Base-by-base conservation (phyloP, 2,888 invertebrate species). In the Epistrophe eligans region DNA sequence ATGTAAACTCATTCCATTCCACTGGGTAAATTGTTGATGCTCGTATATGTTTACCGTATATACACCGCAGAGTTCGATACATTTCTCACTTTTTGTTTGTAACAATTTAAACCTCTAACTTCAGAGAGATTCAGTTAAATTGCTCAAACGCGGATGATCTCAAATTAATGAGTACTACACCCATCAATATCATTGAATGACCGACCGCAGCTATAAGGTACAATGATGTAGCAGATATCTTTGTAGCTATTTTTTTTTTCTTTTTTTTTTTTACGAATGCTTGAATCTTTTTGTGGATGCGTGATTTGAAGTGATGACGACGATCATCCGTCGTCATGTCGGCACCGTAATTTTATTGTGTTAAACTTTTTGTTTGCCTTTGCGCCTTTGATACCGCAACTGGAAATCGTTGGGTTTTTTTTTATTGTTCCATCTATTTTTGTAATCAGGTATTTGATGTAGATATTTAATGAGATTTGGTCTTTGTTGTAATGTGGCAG, bases 131-230 rank as follows among this genome's bases (percentile, higher is more conserved):
- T 82, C 77, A 71, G 70, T 64, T 71, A 74, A 82, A 82, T 77
- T 79, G 64, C 77, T 73, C 50, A 64, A 74, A 52, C 28, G 77
- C 82, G 74, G 85, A 82, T 82, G 85, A 82, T 85, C 85, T 64
- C 52, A 82, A 85, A 85, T 82, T 85, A 82, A 85, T 85, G 85
- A 85, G 71, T 62, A 72, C 67, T 67, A 73, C 77, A 60, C 80
- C 80, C 67, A 76, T 70, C 82, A 67, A 62, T 66, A 83, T 73
- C 77, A 77, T 70, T 67, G 80, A 80, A 74, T 67, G 80, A 50
- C 28, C 45, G 43, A 62, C 64, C 57, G 35, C 58, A 32, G 17
- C 17, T 35, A 8, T 9, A 35, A 1, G 5, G 6, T 7, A 32
- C 48, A 60, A 77, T 85, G 81, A 81, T 76, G 71, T 52, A 72